Evolutionary conservation across 1,140 invertebrate genomes (phyloP).

Genomic region (Holcopasites calliopsidis): DNA sequence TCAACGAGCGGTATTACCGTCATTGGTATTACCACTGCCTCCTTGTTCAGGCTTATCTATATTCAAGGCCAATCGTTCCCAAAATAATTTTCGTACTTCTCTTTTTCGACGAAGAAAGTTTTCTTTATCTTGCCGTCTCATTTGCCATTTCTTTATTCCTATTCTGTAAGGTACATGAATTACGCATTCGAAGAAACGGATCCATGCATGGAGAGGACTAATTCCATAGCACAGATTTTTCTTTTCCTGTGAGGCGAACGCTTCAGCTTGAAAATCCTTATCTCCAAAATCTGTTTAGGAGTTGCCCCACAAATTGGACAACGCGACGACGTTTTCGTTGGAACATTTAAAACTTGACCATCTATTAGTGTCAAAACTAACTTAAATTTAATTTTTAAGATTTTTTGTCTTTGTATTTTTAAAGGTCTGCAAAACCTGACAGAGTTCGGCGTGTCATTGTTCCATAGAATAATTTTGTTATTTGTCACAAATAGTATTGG

Average conservation of each 20-base stretch:
- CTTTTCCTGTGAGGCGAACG: not conserved
- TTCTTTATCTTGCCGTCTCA: not conserved
- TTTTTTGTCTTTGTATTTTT: not conserved
- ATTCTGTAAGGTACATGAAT: conserved; percentile 7
- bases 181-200: conserved; percentile 9
- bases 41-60: conserved; percentile 12
- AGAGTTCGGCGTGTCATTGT: conserved; percentile 10
- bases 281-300: conserved; percentile 5
- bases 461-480: conserved; percentile 10
- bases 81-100: conserved; percentile 1
- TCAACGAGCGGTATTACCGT: not conserved
- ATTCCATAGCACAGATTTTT: not conserved
- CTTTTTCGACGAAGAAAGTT: not conserved
- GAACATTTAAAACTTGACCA: conserved; percentile 3
- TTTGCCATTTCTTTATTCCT: not conserved
- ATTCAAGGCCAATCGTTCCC: not conserved
- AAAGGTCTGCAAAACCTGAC: conserved; percentile 13
- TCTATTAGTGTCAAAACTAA: conserved; percentile 1
- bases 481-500: not conserved
- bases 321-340: not conserved
- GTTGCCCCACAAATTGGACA: conserved; percentile 12
- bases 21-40: conserved; percentile 18
- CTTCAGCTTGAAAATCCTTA: not conserved
- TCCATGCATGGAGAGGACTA: conserved; percentile 13
- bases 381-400: not conserved